Evolutionary conservation across 2,888 invertebrate genomes (phyloP), one percentile per base, ranked within the genome.

Genomic region (Acanthococcus lagerstroemiae): DNA sequence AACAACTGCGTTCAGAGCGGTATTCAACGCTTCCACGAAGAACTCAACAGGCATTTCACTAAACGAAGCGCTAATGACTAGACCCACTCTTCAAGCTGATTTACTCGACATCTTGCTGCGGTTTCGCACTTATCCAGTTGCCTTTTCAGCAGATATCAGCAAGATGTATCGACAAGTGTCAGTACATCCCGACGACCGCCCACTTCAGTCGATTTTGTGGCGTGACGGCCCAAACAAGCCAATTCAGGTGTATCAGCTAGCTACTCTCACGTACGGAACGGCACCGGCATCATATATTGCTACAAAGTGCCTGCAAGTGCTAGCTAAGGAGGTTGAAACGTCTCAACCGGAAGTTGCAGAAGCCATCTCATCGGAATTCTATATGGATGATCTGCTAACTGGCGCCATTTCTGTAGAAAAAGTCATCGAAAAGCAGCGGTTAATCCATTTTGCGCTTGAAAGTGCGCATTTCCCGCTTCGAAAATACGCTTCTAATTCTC

Each of bases 111-210:
- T 74, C 12, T 55, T 76, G 1, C n/a, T 73, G 1, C 55, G 72
- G 5, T 74, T 73, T 67, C 67, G 75, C 2, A 57, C 67, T 5
- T 69, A 74, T 60, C 67, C 65, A 5, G 69, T 72, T 26, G 72
- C 73, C 0, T 69, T 76, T 19, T 72, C 71, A 5, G 74, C 74
- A 0, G 76, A 76, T 58, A 73, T 77, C 7, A 71, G 70, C 17
- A 76, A 76, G 68, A 75, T 76, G 74, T 76, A 73, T 67, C 70
- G 74, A 0, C 74, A 74, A 66, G 71, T 76, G n/a, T 12, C 45
- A 0, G 63, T 76, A 0, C 65, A 70, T 25, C 56, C 68, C 0
- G 67, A 69, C 2, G 72, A 76, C 54, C 56, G 71, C 15, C 37
- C 3, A 22, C n/a, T 45, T 4, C 58, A 46, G 45, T 58, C 45